phyloP scores from a whole-genome alignment of 2,888 invertebrate species.

The Lithophane semibrunnea region DNA sequence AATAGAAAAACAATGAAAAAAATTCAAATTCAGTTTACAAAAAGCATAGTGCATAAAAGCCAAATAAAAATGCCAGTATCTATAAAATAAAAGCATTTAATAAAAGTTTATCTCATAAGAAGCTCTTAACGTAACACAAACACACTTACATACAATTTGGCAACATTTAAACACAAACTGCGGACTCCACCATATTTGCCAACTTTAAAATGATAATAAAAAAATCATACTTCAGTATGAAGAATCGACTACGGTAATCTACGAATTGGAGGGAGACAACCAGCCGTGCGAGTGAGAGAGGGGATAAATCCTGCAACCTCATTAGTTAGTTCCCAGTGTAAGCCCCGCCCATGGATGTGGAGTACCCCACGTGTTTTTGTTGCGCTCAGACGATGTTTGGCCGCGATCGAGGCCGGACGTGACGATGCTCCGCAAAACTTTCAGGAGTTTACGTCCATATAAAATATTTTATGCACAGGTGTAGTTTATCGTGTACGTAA shows the following conservation, averaged over 20 bases:
- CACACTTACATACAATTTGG: constrained; percentile 72
- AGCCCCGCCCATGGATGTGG: constrained; percentile 76
- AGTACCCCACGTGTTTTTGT: constrained; percentile 84
- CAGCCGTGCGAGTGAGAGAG: constrained; percentile 51
- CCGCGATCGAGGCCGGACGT: constrained; percentile 72
- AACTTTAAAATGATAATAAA: constrained; percentile 84
- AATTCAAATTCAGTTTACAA: neutral
- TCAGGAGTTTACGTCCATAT: constrained; percentile 74
- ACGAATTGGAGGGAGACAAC: constrained; percentile 76
- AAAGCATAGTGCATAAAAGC: neutral
- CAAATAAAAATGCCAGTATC: constrained; percentile 31
- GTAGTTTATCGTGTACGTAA: constrained; percentile 49
- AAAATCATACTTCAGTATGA: constrained; percentile 84
- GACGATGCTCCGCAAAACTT: constrained; percentile 72
- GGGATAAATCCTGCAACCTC: constrained; percentile 18
- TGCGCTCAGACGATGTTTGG: constrained; percentile 78
- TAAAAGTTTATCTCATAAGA: constrained; percentile 60
- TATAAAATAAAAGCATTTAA: constrained; percentile 54
- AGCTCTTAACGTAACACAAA: constrained; percentile 64
- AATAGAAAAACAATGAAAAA: neutral
- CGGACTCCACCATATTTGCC: constrained; percentile 72
- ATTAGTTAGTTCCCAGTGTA: constrained; percentile 70
- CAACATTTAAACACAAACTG: constrained; percentile 74
- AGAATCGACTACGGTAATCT: constrained; percentile 83
- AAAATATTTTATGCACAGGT: constrained; percentile 57